Percentiles rank a stretch among this genome's conserved stretches.
phyloP scores from a whole-genome alignment of 2,113 vertebrate genomes.

The Phalacrocorax carbo region DNA sequence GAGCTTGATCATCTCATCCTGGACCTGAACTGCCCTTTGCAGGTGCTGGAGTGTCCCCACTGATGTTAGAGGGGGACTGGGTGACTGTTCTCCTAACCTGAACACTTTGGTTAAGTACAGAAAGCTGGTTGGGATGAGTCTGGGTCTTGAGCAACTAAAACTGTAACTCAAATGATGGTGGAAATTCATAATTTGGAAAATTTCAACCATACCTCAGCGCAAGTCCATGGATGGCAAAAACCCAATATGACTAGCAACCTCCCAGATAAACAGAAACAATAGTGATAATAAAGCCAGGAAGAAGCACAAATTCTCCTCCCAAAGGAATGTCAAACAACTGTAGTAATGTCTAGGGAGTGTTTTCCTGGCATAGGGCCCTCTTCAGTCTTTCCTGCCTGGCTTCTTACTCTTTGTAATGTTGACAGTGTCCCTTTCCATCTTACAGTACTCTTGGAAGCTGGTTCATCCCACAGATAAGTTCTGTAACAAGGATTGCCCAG shows the following conservation, averaged over 20 bases:
- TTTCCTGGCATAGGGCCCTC: background rate
- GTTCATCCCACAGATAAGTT: conserved; percentile 99
- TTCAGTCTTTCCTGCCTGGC: background rate
- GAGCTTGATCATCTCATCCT: background rate
- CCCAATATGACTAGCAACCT: background rate
- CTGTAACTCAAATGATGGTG: background rate
- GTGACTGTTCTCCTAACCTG: background rate
- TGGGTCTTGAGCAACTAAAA: background rate
- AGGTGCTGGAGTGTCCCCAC: background rate
- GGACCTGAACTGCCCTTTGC: background rate
- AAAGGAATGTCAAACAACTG: background rate
- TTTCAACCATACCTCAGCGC: background rate
- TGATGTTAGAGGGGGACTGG: background rate
- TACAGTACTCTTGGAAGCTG: conserved; percentile 97
- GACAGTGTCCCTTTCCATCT: background rate
- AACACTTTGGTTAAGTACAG: background rate
- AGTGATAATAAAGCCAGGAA: background rate
- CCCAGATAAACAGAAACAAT: background rate
- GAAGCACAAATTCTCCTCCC: background rate
- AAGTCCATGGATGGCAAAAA: background rate
- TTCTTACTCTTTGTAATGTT: background rate
- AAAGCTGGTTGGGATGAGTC: background rate
- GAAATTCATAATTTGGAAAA: background rate
- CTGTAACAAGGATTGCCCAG: conserved; percentile 98
- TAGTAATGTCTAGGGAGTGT: background rate